Evolutionary conservation across 2,797 vertebrate species (phyloP).

Genomic region (Nyctibius grandis): DNA sequence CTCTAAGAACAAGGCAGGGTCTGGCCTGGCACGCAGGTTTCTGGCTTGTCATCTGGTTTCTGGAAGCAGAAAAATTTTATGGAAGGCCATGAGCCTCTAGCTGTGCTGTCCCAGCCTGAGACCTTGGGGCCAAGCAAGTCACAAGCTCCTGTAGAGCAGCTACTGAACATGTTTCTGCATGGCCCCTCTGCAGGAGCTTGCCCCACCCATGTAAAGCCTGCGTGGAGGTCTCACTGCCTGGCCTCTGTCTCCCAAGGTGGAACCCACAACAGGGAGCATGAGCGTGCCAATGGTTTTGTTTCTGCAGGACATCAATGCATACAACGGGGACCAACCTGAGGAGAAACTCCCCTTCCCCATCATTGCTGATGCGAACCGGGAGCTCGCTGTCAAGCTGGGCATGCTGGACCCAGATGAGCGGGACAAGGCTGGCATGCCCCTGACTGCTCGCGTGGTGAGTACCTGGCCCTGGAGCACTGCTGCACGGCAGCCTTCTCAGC

Average conservation of each 20-base stretch:
- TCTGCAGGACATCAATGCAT: slow-evolving; percentile 87
- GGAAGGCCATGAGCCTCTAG: neutral
- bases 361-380: slow-evolving; percentile 89
- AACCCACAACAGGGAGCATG: neutral
- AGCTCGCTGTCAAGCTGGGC: slow-evolving; percentile 86
- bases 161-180: neutral
- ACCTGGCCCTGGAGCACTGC: neutral
- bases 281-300: neutral
- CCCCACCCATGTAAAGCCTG: neutral
- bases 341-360: slow-evolving; percentile 89
- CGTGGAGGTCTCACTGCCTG: neutral
- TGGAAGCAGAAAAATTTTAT: neutral
- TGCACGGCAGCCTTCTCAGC: neutral
- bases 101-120: neutral
- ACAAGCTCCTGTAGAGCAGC: neutral
- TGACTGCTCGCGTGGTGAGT: slow-evolving; percentile 94
- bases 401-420: slow-evolving; percentile 95
- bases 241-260: neutral
- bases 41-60: neutral
- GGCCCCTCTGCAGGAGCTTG: neutral
- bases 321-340: slow-evolving; percentile 68
- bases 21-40: neutral
- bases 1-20: neutral
- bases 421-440: slow-evolving; percentile 86
- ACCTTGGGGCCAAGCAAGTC: neutral